Percentiles rank a stretch among this genome's conserved stretches.
Evolutionary conservation across 2,888 invertebrate species (phyloP).

Genomic region (Molorchus minor): DNA sequence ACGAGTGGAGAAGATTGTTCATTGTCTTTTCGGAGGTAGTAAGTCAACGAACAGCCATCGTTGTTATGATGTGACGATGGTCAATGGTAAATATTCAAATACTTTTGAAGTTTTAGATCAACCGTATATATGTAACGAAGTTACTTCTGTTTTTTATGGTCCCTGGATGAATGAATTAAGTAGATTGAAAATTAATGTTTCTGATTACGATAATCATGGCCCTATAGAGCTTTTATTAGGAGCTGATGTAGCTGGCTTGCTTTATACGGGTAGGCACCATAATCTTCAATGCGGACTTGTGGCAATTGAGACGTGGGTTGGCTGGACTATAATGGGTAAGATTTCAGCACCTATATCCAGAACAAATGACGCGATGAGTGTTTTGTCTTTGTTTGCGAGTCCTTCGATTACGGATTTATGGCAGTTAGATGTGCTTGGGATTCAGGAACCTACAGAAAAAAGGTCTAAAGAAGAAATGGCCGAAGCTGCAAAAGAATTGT

Average conservation of each 20-base stretch:
- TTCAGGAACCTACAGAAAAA: conserved; percentile 47
- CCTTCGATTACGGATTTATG: conserved; percentile 42
- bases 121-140: background rate
- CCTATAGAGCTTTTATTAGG: too few species aligned
- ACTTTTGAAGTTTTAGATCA: conserved; percentile 7
- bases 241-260: too few species aligned
- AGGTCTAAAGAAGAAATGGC: conserved; percentile 39
- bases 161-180: too few species aligned
- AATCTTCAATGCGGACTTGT: background rate
- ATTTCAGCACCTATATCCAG: background rate
- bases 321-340: background rate
- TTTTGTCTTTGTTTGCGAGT: conserved; percentile 14
- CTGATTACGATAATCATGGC: too few species aligned
- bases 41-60: background rate
- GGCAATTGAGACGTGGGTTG: background rate
- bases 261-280: too few species aligned
- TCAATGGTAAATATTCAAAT: background rate
- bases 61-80: conserved; percentile 3
- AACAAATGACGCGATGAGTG: conserved; percentile 2
- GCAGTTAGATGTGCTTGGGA: conserved; percentile 51
- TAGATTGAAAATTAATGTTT: too few species aligned
- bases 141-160: too few species aligned
- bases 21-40: conserved; percentile 18
- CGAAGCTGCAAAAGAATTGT: conserved; percentile 41
- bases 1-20: conserved; percentile 11